Evolutionary conservation across 2,888 invertebrate species (phyloP).

Genomic region (Drosophila percnosoma): DNA sequence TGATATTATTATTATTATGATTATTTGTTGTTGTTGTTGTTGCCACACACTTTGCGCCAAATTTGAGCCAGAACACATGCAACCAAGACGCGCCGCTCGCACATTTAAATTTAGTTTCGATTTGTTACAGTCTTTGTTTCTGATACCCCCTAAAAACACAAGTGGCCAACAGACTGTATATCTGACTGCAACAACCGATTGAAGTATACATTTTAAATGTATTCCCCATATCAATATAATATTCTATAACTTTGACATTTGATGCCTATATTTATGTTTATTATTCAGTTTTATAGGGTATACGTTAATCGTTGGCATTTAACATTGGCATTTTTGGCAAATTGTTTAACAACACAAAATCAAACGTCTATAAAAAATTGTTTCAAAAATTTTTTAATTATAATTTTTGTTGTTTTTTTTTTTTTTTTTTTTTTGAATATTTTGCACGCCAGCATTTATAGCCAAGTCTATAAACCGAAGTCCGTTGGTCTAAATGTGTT

Average conservation of each 20-base stretch:
- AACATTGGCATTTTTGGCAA: not conserved
- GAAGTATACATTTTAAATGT: not conserved
- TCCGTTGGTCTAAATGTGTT: not conserved
- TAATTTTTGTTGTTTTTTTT: not conserved
- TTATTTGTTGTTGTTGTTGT: conserved; percentile 26
- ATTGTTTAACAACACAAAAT: conserved; percentile 29
- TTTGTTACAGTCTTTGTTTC: conserved; percentile 35
- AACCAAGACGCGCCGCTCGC: conserved; percentile 43
- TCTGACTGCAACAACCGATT: not conserved
- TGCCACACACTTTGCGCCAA: conserved; percentile 62
- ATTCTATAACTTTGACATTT: not conserved
- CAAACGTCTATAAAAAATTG: conserved; percentile 46
- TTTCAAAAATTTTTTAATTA: conserved; percentile 23
- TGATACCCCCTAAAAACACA: conserved; percentile 1
- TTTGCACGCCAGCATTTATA: not conserved
- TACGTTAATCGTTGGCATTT: not conserved
- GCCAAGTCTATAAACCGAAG: not conserved
- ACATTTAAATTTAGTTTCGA: conserved; percentile 57
- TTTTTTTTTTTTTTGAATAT: conserved; percentile 14
- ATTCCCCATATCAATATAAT: not conserved
- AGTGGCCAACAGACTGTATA: not conserved
- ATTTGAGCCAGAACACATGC: conserved; percentile 61
- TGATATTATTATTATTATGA: conserved; percentile 5
- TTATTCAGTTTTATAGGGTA: conserved; percentile 16
- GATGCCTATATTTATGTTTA: not conserved